phyloP scores from a whole-genome alignment of 2,888 invertebrate species.

The Cephus pygmeus region DNA sequence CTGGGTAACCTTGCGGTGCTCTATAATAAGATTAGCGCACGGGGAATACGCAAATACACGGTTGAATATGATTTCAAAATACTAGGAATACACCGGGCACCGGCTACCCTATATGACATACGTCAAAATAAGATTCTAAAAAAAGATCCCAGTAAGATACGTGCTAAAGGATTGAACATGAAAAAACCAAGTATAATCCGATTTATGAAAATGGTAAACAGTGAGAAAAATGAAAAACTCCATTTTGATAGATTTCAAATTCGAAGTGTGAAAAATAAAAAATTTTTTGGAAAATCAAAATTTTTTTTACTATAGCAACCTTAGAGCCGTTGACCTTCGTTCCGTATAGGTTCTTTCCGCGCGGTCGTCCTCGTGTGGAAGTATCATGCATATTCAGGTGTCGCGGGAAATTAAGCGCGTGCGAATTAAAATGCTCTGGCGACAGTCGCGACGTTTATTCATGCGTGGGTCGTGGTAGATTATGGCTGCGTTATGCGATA shows the following conservation, averaged over 20 bases:
- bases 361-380: slow-evolving; percentile 5
- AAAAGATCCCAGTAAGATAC: neutral
- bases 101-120: neutral
- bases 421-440: slow-evolving; percentile 48
- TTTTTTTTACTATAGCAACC: too few relatives aligned
- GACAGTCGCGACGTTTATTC: slow-evolving; percentile 4
- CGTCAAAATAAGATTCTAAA: neutral
- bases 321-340: too few relatives aligned
- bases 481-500: neutral
- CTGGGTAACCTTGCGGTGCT: neutral
- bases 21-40: neutral
- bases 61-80: neutral
- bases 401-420: slow-evolving; percentile 46
- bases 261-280: accelerated
- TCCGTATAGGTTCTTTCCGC: neutral
- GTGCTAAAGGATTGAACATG: neutral
- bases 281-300: too few relatives aligned
- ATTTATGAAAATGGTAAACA: neutral
- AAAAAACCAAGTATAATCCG: neutral
- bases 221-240: neutral
- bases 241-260: neutral
- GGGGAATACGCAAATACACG: neutral
- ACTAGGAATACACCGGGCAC: neutral
- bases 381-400: slow-evolving; percentile 45
- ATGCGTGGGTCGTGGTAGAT: neutral